These are phyloP conservation scores for Mallateleia sp. DNA, from an alignment of 2,888 invertebrate species.

Conservation along the genomic window DNA sequence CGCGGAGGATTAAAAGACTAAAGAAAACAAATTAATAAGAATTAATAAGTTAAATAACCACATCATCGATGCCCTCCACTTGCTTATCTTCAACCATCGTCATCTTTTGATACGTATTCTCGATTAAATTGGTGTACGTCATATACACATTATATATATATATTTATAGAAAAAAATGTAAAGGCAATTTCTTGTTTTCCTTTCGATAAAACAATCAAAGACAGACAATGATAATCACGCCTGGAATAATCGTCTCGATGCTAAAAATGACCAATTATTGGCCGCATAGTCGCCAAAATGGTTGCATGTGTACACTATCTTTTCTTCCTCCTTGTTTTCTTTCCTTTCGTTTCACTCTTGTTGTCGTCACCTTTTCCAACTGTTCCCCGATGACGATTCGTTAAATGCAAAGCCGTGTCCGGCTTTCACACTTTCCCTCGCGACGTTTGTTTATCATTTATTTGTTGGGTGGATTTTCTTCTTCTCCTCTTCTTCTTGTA, in stretches of 20 bases:
- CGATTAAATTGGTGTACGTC: conserved; percentile 43
- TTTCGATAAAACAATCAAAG: conserved; percentile 42
- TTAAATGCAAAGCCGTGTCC: conserved; percentile 66
- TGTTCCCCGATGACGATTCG: conserved; percentile 44
- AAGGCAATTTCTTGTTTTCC: conserved; percentile 39
- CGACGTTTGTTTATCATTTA: conserved; percentile 26
- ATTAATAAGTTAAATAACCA: conserved; percentile 61
- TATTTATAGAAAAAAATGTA: conserved; percentile 43
- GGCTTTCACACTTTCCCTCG: conserved; percentile 48
- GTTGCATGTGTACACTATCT: conserved; percentile 40
- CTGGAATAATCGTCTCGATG: conserved; percentile 54
- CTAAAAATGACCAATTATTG: conserved; percentile 53
- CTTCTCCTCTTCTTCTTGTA: not conserved
- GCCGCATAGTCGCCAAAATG: conserved; percentile 45
- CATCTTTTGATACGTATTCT: conserved; percentile 43
- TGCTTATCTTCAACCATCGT: conserved; percentile 63
- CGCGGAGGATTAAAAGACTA: not conserved
- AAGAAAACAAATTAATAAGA: conserved; percentile 21
- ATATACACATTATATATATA: conserved; percentile 69
- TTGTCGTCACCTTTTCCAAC: conserved; percentile 29
- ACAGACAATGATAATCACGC: conserved; percentile 41
- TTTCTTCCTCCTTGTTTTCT: conserved; percentile 14
- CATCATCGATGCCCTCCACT: conserved; percentile 50
- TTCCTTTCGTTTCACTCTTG: conserved; percentile 16
- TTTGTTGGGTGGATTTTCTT: not conserved